Conservation (phyloP, 2,888 invertebrate species). For the Lagria hirta region DNA sequence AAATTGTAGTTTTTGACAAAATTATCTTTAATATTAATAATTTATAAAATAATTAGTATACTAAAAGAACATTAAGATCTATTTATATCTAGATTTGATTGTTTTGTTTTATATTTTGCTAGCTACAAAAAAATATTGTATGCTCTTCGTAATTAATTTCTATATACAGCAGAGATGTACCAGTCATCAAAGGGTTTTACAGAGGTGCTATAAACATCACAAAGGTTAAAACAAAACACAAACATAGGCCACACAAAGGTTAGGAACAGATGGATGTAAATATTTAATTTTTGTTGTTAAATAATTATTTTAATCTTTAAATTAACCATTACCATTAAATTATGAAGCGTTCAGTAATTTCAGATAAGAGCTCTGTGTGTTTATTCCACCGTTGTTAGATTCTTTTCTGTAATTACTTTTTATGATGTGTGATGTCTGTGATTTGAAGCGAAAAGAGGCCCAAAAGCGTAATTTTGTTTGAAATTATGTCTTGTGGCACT, state of each 20-base stretch:
- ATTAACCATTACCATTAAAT: slow-evolving; percentile 12
- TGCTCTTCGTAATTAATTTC: too few species aligned
- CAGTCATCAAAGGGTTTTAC: slow-evolving; percentile 33
- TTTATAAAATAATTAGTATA: too few species aligned
- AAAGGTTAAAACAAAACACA: slow-evolving; percentile 33
- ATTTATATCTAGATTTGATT: too few species aligned
- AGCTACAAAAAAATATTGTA: too few species aligned
- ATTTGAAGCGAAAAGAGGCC: slow-evolving; percentile 6
- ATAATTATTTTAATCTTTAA: slow-evolving; percentile 17
- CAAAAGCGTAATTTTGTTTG: slow-evolving; percentile 1
- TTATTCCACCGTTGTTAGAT: neutral
- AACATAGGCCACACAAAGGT: slow-evolving; percentile 26
- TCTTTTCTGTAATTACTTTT: slow-evolving; percentile 8
- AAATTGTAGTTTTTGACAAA: too few species aligned
- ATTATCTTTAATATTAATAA: too few species aligned
- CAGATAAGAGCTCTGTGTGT: slow-evolving; percentile 3
- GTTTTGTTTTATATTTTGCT: too few species aligned
- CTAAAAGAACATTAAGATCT: too few species aligned
- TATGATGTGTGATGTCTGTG: too few species aligned
- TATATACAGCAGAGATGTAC: slow-evolving; percentile 24
- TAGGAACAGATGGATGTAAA: slow-evolving; percentile 12
- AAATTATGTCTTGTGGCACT: slow-evolving; percentile 30
- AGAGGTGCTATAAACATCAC: slow-evolving; percentile 30
- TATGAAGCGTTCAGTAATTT: slow-evolving; percentile 1
- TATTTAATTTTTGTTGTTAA: slow-evolving; percentile 3